Evolutionary conservation across 2,888 invertebrate species (phyloP), one percentile per base, ranked within the genome.

Genomic region (Physocephala rufipes): DNA sequence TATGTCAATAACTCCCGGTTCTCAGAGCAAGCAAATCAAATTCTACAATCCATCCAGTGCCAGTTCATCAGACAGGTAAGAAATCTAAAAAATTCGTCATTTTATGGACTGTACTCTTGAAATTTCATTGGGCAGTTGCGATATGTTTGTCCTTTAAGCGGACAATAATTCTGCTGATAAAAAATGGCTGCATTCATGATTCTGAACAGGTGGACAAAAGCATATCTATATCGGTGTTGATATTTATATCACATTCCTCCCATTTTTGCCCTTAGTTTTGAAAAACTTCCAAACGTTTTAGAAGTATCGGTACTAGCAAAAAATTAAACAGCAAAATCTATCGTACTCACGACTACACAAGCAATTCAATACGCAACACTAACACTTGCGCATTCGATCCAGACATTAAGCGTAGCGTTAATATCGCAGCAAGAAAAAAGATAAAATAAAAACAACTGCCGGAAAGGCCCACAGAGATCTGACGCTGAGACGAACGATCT

Each of bases 41-140:
- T 91, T 92, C 82, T 95, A 95, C 87, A 79, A 82, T 76, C 93
- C 94, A 77, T 94, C 94, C 79, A 95, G 95, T 85, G 95, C 95
- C 76, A 95, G 95, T 87, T 95, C 95, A 75, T 95, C 95, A 75
- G 95, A 95, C 88, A 95, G 95, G 95, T 95, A 91, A 87, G 74
- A 59, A 30, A 43, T 51, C 58, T 51, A n/a, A 70, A 58, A 58
- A 63, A 65, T 36, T 1, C 7, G 36, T 9, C 21, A 49, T 15
- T 26, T 15, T 43, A 4, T 55, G 21, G n/a, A n/a, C n/a, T n/a
- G n/a, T n/a, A 26, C 26, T 55, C 9, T 26, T 16, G 28, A 55
- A 16, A 26, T 26, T 55, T 15, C 15, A 30, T 30, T 13, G 30
- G 59, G 26, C 26, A 9, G 61, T 19, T 26, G n/a, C 36, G 30